A percentile compares a stretch with the other conserved stretches of the same genome.
These are phyloP conservation scores for Vulpes vulpes DNA, from an alignment of 2,113 vertebrate genomes.

Conservation along the genomic window DNA sequence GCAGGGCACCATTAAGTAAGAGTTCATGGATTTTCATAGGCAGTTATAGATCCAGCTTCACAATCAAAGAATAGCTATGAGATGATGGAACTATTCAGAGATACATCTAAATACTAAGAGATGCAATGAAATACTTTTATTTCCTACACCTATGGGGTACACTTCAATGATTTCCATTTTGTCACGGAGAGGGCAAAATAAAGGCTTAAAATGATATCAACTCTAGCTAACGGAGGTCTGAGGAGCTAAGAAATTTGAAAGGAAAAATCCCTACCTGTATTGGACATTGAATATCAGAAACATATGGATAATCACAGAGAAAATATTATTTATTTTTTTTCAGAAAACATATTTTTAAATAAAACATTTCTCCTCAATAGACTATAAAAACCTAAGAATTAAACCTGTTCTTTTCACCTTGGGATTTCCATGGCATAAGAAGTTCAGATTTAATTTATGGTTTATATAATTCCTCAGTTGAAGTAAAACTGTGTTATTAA, in stretches of 20 bases:
- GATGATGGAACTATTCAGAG: constrained; percentile 19
- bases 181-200: not conserved
- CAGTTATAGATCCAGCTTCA: not conserved
- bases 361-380: not conserved
- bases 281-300: not conserved
- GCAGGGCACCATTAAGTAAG: no score
- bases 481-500: constrained; percentile 40
- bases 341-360: not conserved
- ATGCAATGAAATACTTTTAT: constrained; percentile 12
- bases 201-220: not conserved
- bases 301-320: not conserved
- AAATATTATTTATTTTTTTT: not conserved
- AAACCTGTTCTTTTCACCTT: not conserved
- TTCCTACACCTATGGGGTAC: not conserved
- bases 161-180: constrained; percentile 22
- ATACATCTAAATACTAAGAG: constrained; percentile 21
- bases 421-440: not conserved
- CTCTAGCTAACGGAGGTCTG: not conserved
- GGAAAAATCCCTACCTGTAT: not conserved
- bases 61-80: not conserved
- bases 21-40: not conserved
- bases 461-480: not conserved
- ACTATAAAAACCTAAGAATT: not conserved
- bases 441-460: constrained; percentile 1
- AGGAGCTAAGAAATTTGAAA: not conserved